These are phyloP conservation scores for Emydocephalus ijimae DNA, from an alignment of 2,113 vertebrate species.

Conservation along the genomic window DNA sequence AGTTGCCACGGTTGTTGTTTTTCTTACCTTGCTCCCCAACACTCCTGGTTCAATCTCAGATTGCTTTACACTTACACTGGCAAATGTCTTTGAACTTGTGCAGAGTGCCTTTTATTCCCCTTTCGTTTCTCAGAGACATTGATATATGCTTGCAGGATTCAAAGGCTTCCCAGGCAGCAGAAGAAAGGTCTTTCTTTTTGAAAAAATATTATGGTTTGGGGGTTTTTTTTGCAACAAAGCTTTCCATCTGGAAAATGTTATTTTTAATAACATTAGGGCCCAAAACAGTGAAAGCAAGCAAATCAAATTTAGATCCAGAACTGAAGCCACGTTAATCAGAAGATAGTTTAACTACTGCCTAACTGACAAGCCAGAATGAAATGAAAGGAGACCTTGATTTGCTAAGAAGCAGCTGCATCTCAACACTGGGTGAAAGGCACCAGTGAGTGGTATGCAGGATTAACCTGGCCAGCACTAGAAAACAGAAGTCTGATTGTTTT, in stretches of 20 bases:
- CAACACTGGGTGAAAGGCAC: slow-evolving; percentile 52
- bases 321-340: background rate
- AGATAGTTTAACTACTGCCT: background rate
- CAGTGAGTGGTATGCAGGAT: slow-evolving; percentile 57
- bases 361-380: background rate
- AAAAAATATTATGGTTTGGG: background rate
- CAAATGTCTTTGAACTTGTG: background rate
- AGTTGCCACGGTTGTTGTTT: background rate
- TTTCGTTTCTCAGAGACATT: background rate
- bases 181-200: background rate
- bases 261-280: background rate
- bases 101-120: background rate
- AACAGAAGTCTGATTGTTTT: slow-evolving; percentile 60
- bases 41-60: background rate
- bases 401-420: slow-evolving; percentile 45
- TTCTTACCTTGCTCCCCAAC: background rate
- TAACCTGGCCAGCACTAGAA: slow-evolving; percentile 47
- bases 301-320: background rate
- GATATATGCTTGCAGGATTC: background rate
- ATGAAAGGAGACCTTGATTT: slow-evolving; percentile 18
- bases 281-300: background rate
- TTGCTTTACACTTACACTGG: background rate
- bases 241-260: slow-evolving; percentile 31
- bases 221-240: slow-evolving; percentile 10
- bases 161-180: background rate